Base-by-base conservation (phyloP, 1,140 invertebrate species). In the Lasaia peninsularis region DNA sequence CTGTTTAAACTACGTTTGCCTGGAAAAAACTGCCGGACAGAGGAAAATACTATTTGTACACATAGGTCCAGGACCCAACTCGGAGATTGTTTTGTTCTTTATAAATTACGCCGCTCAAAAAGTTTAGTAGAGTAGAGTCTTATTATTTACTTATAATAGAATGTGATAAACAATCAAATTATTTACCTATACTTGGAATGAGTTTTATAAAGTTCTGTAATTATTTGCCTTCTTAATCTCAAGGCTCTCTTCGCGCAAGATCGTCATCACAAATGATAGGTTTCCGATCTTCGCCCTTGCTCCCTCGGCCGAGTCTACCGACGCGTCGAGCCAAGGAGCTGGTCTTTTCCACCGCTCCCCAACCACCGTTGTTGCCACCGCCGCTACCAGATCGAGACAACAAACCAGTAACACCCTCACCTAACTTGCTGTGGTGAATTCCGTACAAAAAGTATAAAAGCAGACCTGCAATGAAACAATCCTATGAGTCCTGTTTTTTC, bases 381-480 rank as follows among this genome's bases (percentile, higher is more conserved):
- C 75, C 80, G 52, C 83, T 86, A 7, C 62, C 75, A 2, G 82
- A 85, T 0, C 78, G 73, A 5, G 83, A 83, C 2, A 86, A 57
- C 2, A 86, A 59, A 2, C 86, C 83, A 0, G 81, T 73, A 0
- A 80, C 89, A 49, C 91, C 90, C 37, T 93, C 91, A 33, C 95
- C 94, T 72, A 97, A 93, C 75, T 95, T 95, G 79, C 96, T 97
- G 73, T 97, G 94, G 63, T 96, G 93, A 18, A 98, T 95, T 0
- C 97, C 96, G 73, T 98, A 98, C 0, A 94, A 84, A 79, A 98
- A 97, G 76, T 98, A 98, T 10, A 98, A 92, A 11, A 97, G 80
- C 51, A 97, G 91, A 60, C 96, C 95, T 96, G 82, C 65, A 90
- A 87, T 67, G 63, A 49, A 5, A n/a, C n/a, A n/a, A n/a, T n/a